These are phyloP conservation scores for Tapera naevia DNA, from an alignment of 2,797 vertebrate genomes.

Conservation along the genomic window DNA sequence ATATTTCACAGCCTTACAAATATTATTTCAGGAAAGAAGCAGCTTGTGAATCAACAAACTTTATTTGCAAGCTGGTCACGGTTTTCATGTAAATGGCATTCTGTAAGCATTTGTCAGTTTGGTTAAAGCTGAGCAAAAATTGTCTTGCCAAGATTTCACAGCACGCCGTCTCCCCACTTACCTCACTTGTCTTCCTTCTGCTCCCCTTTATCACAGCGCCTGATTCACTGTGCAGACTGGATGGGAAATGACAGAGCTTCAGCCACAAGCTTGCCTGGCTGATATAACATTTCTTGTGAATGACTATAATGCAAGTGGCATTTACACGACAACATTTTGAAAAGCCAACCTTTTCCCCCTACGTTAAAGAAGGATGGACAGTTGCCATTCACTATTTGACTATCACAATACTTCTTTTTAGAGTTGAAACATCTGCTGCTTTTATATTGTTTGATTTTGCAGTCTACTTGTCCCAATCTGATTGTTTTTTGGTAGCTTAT, in stretches of 20 bases:
- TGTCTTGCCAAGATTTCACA: constrained; percentile 27
- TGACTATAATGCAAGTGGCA: constrained; percentile 19
- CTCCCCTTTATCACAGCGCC: neutral
- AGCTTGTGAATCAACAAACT: constrained; percentile 9
- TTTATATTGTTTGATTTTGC: constrained; percentile 1
- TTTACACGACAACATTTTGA: neutral
- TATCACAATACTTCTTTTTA: neutral
- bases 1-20: neutral
- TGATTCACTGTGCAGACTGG: neutral
- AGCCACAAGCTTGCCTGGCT: neutral
- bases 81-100: neutral
- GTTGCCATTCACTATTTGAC: neutral
- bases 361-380: neutral
- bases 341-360: neutral
- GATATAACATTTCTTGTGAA: constrained; percentile 37
- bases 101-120: constrained; percentile 10
- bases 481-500: neutral
- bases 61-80: neutral
- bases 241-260: constrained; percentile 12
- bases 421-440: neutral
- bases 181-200: constrained; percentile 19
- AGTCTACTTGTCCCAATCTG: neutral
- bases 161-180: neutral
- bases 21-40: neutral
- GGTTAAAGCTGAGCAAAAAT: constrained; percentile 2